Base-by-base conservation (phyloP, 2,113 vertebrate species). In the Sakesphorus luctuosus region DNA sequence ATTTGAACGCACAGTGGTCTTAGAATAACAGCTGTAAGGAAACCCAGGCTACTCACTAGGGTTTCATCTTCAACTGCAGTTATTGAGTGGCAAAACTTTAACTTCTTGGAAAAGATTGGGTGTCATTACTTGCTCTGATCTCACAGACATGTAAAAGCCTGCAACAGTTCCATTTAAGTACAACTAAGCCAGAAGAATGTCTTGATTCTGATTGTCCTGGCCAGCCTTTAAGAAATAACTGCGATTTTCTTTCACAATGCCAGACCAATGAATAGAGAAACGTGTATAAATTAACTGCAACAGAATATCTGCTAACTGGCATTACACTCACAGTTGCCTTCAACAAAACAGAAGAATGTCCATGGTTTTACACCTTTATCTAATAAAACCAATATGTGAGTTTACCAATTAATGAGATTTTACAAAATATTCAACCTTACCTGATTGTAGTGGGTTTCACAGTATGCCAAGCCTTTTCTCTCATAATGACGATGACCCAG, bases 381-480 rank as follows among this genome's bases (percentile, higher is more conserved):
- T 63, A 52, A 90, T 59, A 61, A 84, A 91, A 50, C 43, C 3
- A 35, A 52, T 78, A 28, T 2, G 9, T 15, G 15, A 76, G 43
- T 84, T 87, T 71, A 86, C 36, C 29, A 55, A 8, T 86, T 36
- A 50, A 56, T 20, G 35, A 47, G 5, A 25, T 43, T 92, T 62
- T 43, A 0, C 28, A 55, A 69, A 87, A 66, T 11, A 84, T 2
- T 26, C 28, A 77, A 49, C 47, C 53, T 55, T 98, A 99, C 99
- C 99, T 99, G 99, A 97, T 99, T 99, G 97, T 99, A 99, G 98
- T 99, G 99, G 3, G 99, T 99, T 97, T 99, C 99, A 91, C 99
- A 99, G 96, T 99, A 99, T 0, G 99, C 99, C 98, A 99, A 97
- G 50, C 99, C 99, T 85, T 99, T 99, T 94, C 99, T 98, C 84